Conservation (phyloP, 2,888 invertebrate species). For the Noctua fimbriata region DNA sequence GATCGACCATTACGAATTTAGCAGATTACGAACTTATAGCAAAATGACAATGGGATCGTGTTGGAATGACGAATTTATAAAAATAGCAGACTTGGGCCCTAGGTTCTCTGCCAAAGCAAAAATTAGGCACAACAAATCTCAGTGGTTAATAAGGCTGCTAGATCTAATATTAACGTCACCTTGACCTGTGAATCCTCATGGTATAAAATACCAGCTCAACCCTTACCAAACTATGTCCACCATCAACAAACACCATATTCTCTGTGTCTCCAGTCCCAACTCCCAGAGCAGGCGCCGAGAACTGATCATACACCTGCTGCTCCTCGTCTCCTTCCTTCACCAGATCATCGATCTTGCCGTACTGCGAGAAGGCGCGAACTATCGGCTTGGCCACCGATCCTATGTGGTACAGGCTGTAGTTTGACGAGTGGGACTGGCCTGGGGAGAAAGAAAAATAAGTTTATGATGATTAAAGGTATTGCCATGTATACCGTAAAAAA, state of each 20-base stretch:
- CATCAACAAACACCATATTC: conserved; percentile 96
- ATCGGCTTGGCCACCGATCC: conserved; percentile 93
- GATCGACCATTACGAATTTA: too few relatives aligned
- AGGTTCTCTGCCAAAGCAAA: too few relatives aligned
- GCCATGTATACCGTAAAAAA: background rate
- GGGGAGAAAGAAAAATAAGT: conserved; percentile 59
- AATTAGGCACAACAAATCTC: background rate
- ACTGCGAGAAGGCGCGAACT: conserved; percentile 95
- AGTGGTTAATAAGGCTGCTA: background rate
- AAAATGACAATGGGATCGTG: too few relatives aligned
- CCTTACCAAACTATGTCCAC: conserved; percentile 94
- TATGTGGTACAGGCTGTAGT: conserved; percentile 94
- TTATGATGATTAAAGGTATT: background rate
- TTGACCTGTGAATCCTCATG: background rate
- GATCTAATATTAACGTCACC: background rate
- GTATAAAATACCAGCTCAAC: background rate
- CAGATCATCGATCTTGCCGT: conserved; percentile 94
- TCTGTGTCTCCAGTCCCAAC: conserved; percentile 93
- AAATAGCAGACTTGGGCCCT: too few relatives aligned
- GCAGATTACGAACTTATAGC: too few relatives aligned
- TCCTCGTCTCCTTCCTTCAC: conserved; percentile 92
- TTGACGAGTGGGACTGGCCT: conserved; percentile 97
- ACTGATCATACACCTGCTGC: conserved; percentile 94
- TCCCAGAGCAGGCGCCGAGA: conserved; percentile 94
- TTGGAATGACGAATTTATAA: too few relatives aligned